A percentile compares a stretch with the other conserved stretches of the same genome.
phyloP scores from a whole-genome alignment of 2,113 vertebrate genomes.

The Echinops telfairi region DNA sequence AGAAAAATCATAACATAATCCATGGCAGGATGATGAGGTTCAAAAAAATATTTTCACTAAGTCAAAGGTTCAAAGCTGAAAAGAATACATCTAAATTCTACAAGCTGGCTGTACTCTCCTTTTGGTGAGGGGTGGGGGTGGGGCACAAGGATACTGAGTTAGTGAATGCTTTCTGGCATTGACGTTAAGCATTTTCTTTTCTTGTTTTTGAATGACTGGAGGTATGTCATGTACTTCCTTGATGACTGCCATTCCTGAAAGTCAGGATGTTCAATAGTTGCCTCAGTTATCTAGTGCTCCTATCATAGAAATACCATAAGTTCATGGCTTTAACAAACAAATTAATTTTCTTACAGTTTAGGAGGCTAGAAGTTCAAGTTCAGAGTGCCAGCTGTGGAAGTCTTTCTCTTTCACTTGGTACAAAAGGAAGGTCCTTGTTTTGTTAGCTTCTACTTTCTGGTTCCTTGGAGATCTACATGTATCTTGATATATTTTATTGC shows the following conservation, averaged over 20 bases:
- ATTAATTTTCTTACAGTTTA: neutral
- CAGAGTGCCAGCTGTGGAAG: neutral
- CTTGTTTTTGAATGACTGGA: neutral
- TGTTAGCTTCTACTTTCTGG: too few relatives aligned
- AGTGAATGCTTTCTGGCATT: neutral
- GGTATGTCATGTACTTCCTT: slow-evolving; percentile 8
- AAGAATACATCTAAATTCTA: neutral
- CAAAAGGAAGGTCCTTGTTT: too few relatives aligned
- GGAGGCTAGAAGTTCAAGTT: neutral
- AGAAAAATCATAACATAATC: neutral
- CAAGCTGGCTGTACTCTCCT: neutral
- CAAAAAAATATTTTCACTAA: slow-evolving; percentile 28
- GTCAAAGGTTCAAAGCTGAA: neutral
- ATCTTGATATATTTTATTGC: too few relatives aligned
- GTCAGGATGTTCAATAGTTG: neutral
- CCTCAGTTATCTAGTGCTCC: neutral
- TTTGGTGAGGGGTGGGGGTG: neutral
- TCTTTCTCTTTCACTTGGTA: neutral
- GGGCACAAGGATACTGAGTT: neutral
- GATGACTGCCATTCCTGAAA: neutral
- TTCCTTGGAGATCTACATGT: too few relatives aligned
- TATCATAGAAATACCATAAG: neutral
- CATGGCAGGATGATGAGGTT: neutral
- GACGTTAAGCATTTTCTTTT: slow-evolving; percentile 28
- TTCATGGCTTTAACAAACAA: neutral